Percentiles rank a stretch among this genome's conserved stretches.
phyloP scores from a whole-genome alignment of 2,888 invertebrate genomes.

The Torymus aiolomorphi region DNA sequence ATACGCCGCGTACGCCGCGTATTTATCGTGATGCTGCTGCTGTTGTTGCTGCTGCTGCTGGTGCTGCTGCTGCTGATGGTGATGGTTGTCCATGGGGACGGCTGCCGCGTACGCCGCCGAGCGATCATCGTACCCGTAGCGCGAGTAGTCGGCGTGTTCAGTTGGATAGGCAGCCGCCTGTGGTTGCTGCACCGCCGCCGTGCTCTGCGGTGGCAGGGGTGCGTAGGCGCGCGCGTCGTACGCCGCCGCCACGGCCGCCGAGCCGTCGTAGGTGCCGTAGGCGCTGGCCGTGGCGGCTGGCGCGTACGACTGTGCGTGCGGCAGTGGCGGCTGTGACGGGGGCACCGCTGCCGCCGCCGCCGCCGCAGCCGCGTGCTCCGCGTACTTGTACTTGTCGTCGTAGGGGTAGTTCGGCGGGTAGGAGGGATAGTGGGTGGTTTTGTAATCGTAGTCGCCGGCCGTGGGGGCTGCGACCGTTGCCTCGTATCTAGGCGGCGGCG shows the following conservation, averaged over 20 bases:
- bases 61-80: slow-evolving; percentile 57
- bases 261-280: slow-evolving; percentile 28
- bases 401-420: slow-evolving; percentile 74
- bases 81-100: slow-evolving; percentile 30
- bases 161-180: slow-evolving; percentile 16
- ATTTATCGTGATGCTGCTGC: slow-evolving; percentile 64
- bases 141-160: slow-evolving; percentile 41
- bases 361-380: not conserved
- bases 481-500: slow-evolving; percentile 60
- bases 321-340: slow-evolving; percentile 24
- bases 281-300: slow-evolving; percentile 54
- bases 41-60: slow-evolving; percentile 62
- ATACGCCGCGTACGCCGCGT: slow-evolving; percentile 68
- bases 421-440: slow-evolving; percentile 73
- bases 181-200: slow-evolving; percentile 36
- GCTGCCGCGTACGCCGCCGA: not conserved
- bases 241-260: not conserved
- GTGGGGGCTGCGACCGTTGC: not conserved
- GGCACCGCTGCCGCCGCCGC: too few species aligned
- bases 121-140: slow-evolving; percentile 49
- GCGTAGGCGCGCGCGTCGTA: slow-evolving; percentile 30
- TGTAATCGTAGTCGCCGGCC: slow-evolving; percentile 71
- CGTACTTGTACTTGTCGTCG: slow-evolving; percentile 65
- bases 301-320: slow-evolving; percentile 61
- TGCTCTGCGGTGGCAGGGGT: slow-evolving; percentile 40